phyloP scores from a whole-genome alignment of 1,140 invertebrate genomes.

The Lasioglossum baleicum region DNA sequence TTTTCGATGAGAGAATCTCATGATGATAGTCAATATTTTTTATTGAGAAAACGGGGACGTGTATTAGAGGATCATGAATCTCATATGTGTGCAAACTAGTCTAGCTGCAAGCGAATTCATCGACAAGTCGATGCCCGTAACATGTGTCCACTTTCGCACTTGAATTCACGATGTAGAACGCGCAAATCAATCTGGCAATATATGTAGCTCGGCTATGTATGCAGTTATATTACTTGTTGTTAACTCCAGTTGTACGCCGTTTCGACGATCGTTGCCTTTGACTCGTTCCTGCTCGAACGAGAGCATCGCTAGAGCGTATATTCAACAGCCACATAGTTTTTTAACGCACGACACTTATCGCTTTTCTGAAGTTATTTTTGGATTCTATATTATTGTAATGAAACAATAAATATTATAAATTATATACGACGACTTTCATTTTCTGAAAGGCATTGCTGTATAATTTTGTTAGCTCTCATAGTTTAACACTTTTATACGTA shows the following conservation, averaged over 20 bases:
- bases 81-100: constrained; percentile 58
- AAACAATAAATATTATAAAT: constrained; percentile 24
- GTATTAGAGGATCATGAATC: constrained; percentile 23
- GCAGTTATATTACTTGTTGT: constrained; percentile 22
- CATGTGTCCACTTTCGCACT: constrained; percentile 42
- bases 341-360: constrained; percentile 42
- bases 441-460: too few relatives aligned
- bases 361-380: constrained; percentile 51
- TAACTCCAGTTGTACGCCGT: constrained; percentile 5
- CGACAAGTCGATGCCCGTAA: constrained; percentile 23
- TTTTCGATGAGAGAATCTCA: background rate
- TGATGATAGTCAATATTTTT: constrained; percentile 2
- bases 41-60: background rate
- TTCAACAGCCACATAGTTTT: constrained; percentile 38
- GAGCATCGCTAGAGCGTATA: constrained; percentile 10
- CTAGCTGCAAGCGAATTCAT: constrained; percentile 28
- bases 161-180: constrained; percentile 28
- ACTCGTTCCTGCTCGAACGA: background rate
- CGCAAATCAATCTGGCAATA: constrained; percentile 24
- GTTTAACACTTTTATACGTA: too few relatives aligned
- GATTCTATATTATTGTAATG: constrained; percentile 37
- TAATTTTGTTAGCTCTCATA: too few relatives aligned
- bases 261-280: constrained; percentile 14
- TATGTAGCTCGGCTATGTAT: constrained; percentile 31
- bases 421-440: too few relatives aligned